These are phyloP conservation scores for Tapirus indicus DNA, from an alignment of 2,797 vertebrate species.

Conservation along the genomic window DNA sequence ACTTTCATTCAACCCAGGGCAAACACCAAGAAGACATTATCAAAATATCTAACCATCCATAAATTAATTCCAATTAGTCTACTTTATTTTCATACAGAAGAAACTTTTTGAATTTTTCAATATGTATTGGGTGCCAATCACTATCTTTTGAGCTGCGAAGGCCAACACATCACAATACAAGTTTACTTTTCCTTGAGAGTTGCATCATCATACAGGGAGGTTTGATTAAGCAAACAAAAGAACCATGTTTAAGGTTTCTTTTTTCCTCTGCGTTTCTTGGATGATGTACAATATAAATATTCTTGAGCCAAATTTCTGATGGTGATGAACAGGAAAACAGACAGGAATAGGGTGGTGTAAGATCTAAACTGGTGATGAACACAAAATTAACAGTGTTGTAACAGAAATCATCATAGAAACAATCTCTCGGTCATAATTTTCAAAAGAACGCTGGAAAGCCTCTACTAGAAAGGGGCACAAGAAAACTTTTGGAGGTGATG, in stretches of 20 bases:
- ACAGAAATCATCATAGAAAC: constrained; percentile 68
- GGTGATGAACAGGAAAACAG: constrained; percentile 85
- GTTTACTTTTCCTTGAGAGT: constrained; percentile 88
- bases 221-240: constrained; percentile 86
- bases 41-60: constrained; percentile 66
- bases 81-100: constrained; percentile 45
- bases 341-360: constrained; percentile 88
- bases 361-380: constrained; percentile 81
- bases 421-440: neutral
- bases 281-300: constrained; percentile 88
- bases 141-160: constrained; percentile 65
- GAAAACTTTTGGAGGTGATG: neutral
- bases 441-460: neutral
- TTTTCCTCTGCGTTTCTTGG: constrained; percentile 87
- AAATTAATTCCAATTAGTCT: constrained; percentile 78
- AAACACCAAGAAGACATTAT: constrained; percentile 72
- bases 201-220: constrained; percentile 82
- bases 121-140: constrained; percentile 78
- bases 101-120: constrained; percentile 81
- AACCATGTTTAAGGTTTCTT: constrained; percentile 87
- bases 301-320: constrained; percentile 87
- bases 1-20: neutral
- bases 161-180: constrained; percentile 83
- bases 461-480: neutral
- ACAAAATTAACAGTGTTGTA: constrained; percentile 76